Evolutionary conservation across 2,888 invertebrate species (phyloP), one percentile per base, ranked within the genome.

Genomic region (Dasypolia templi): DNA sequence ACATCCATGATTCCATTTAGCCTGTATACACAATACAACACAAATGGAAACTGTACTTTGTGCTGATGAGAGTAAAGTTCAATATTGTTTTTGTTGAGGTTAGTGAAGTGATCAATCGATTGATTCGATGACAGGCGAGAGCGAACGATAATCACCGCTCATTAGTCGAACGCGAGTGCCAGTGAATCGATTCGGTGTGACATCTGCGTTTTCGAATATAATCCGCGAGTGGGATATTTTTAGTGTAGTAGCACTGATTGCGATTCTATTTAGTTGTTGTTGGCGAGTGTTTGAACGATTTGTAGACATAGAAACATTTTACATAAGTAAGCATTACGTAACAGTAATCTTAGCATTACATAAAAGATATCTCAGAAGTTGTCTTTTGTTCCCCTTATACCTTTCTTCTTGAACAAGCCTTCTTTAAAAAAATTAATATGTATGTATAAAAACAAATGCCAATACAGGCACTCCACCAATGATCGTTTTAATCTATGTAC

Each of bases 71-170:
- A 0, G 46, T 86, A 89, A 75, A 78, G 89, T 87, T 84, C 66
- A 66, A 73, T 80, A 64, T 83, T 55, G 67, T 72, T 63, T 81
- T 82, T 46, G 26, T 81, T 68, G 39, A 72, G 63, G 66, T 63
- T 73, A 69, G 71, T 81, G 77, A 78, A 77, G 79, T 84, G 81
- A 93, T 93, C 91, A 92, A 94, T 94, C 93, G 94, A 93, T 92
- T 87, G 89, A 73, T 73, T 75, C 89, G 94, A 92, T 94, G 95
- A 95, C 95, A 94, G 93, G 82, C 89, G 88, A 88, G 88, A 91
- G 90, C 88, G 92, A 83, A 88, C 93, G 91, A 91, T 94, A 94
- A 95, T 94, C 91, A 93, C 86, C 89, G 88, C 89, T 92, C 93
- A 94, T 95, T 93, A 95, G 93, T 92, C 90, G 83, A 77, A 87